These are phyloP conservation scores for Orientallactaga bullata DNA, from an alignment of 2,113 vertebrate species.

Conservation along the genomic window DNA sequence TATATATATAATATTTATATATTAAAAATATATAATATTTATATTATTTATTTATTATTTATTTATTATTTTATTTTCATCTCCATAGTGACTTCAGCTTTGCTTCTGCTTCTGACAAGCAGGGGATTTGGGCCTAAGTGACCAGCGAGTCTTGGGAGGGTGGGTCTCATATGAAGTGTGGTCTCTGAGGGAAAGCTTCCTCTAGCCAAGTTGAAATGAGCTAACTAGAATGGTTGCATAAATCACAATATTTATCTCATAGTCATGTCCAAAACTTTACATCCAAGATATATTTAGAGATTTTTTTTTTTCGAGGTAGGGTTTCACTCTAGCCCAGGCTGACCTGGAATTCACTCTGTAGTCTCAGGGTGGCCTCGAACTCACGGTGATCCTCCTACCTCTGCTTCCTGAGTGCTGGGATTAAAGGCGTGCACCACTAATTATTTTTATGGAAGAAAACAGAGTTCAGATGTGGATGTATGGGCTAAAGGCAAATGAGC, in stretches of 20 bases:
- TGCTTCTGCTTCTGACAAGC: slow-evolving; percentile 56
- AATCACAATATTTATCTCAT: slow-evolving; percentile 73
- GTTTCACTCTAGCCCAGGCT: too few relatives aligned
- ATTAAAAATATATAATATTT: too few relatives aligned
- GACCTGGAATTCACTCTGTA: too few relatives aligned
- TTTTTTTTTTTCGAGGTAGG: too few relatives aligned
- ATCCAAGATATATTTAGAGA: slow-evolving; percentile 53
- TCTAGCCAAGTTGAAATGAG: slow-evolving; percentile 37
- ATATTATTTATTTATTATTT: too few relatives aligned
- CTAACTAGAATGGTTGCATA: slow-evolving; percentile 65
- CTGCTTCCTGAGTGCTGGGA: too few relatives aligned
- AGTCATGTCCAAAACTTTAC: slow-evolving; percentile 51
- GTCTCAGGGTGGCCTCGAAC: too few relatives aligned
- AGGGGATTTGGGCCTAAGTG: slow-evolving; percentile 60
- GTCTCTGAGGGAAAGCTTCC: slow-evolving; percentile 3
- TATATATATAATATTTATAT: too few relatives aligned
- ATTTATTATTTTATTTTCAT: slow-evolving; percentile 64
- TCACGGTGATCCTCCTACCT: too few relatives aligned
- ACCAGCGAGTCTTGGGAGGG: not conserved
- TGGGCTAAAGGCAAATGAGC: slow-evolving; percentile 16
- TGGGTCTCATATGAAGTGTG: slow-evolving; percentile 62
- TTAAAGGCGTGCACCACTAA: too few relatives aligned
- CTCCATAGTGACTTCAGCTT: slow-evolving; percentile 60
- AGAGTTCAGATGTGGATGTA: not conserved
- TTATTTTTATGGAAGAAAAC: slow-evolving; percentile 46